These are phyloP conservation scores for Magallana ariakensis DNA, from an alignment of 1,140 invertebrate species.

Conservation along the genomic window DNA sequence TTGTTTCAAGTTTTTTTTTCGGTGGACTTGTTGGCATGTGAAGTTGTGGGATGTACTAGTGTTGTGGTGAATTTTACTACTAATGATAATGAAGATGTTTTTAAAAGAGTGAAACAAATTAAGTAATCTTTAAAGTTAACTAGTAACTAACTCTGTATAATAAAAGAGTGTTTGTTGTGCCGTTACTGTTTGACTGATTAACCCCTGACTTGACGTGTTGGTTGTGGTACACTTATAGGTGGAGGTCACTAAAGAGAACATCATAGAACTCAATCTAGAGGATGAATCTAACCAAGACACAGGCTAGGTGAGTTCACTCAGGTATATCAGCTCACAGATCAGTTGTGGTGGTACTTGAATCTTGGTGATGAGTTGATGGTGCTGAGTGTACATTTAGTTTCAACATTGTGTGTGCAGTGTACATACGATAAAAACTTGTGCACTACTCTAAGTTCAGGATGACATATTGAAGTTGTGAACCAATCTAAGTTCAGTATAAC, in stretches of 20 bases:
- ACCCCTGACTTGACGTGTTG: not conserved
- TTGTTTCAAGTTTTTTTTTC: no score
- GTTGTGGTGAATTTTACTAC: not conserved
- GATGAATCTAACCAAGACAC: slow-evolving; percentile 40
- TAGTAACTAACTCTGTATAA: no score
- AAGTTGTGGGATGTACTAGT: not conserved
- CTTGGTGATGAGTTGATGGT: not conserved
- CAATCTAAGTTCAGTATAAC: no score
- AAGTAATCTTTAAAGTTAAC: no score
- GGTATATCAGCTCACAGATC: not conserved
- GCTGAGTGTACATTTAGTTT: no score
- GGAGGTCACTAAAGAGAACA: slow-evolving; percentile 66
- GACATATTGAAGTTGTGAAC: no score
- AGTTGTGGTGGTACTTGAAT: not conserved
- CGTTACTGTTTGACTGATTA: not conserved
- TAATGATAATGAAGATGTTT: no score
- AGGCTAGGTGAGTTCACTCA: not conserved
- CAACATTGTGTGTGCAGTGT: no score
- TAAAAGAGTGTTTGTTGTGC: not conserved
- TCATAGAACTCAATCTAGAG: slow-evolving; percentile 63
- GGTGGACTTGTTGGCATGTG: not conserved
- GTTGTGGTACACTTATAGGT: slow-evolving; percentile 55
- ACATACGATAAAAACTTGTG: no score
- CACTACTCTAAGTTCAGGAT: no score
- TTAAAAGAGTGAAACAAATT: no score